A percentile compares a stretch with the other conserved stretches of the same genome.
phyloP scores from a whole-genome alignment of 2,113 vertebrate genomes.

The Ptilorrhoa leucosticta region DNA sequence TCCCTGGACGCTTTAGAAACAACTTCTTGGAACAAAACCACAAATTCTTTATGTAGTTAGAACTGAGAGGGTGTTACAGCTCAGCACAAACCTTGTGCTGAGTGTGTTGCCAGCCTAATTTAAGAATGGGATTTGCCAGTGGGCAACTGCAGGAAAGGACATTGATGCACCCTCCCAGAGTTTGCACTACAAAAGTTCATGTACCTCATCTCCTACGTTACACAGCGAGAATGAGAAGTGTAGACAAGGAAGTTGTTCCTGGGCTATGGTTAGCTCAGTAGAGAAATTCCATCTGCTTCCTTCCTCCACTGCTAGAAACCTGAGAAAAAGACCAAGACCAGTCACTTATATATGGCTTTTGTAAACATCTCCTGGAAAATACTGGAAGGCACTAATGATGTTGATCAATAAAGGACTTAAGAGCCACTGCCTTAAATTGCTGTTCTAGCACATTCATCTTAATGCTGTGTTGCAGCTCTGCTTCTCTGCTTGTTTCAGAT shows the following conservation, averaged over 20 bases:
- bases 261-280: neutral
- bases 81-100: neutral
- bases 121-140: neutral
- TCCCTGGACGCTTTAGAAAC: neutral
- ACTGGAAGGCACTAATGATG: neutral
- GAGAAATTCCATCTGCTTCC: neutral
- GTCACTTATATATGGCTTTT: accelerated
- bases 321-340: neutral
- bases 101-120: neutral
- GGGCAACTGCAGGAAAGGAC: neutral
- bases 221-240: neutral
- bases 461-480: neutral
- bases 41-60: neutral
- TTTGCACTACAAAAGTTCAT: accelerated
- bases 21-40: neutral
- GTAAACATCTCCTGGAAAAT: neutral
- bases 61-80: neutral
- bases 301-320: neutral
- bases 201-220: accelerated
- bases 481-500: neutral
- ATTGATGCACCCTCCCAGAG: neutral
- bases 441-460: neutral
- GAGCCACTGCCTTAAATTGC: neutral
- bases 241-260: neutral
- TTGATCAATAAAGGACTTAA: neutral